Percentiles rank a stretch among this genome's conserved stretches.
These are phyloP conservation scores for Gouania willdenowi DNA, from an alignment of 2,797 vertebrate species.

Conservation along the genomic window DNA sequence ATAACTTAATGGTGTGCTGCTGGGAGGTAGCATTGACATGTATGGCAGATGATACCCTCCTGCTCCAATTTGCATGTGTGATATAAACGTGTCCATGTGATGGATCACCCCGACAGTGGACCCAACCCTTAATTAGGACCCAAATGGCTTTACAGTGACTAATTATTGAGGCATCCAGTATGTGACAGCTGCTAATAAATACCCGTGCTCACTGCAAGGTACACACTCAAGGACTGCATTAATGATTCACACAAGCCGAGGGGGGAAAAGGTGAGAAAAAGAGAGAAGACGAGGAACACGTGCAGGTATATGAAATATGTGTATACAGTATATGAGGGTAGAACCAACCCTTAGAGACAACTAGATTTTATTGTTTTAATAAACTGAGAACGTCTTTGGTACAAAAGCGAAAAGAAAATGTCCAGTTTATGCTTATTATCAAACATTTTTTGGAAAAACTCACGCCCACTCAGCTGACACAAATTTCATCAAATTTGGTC, in stretches of 20 bases:
- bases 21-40: constrained; percentile 2
- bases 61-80: constrained; percentile 19
- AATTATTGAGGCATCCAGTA: constrained; percentile 61
- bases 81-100: constrained; percentile 34
- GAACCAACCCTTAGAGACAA: not conserved
- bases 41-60: constrained; percentile 1
- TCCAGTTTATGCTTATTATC: no score
- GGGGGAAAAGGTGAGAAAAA: constrained; percentile 3
- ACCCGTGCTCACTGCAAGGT: constrained; percentile 14
- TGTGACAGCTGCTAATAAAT: constrained; percentile 61
- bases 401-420: constrained; percentile 9
- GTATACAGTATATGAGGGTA: no score
- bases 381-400: constrained; percentile 20
- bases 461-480: no score
- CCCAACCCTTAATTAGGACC: constrained; percentile 54
- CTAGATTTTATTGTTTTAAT: constrained; percentile 49
- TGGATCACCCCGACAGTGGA: constrained; percentile 36
- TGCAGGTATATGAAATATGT: no score
- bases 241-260: constrained; percentile 25
- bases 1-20: constrained; percentile 7
- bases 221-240: constrained; percentile 21
- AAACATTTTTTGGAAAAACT: no score
- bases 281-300: not conserved
- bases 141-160: constrained; percentile 58
- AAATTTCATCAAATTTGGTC: no score